phyloP scores from a whole-genome alignment of 1,140 invertebrate genomes.

The Coelopa frigida region DNA sequence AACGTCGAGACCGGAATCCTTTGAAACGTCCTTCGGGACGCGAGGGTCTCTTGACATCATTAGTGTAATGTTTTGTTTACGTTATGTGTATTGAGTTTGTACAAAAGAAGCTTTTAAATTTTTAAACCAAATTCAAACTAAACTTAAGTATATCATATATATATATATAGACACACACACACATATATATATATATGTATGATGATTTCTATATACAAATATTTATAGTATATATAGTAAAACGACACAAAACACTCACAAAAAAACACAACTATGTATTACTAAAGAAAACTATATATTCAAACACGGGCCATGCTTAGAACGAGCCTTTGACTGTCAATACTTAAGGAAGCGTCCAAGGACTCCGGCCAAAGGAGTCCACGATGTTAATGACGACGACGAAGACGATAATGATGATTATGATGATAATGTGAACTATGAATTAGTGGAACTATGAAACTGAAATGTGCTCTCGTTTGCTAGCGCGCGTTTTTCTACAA shows the following conservation, averaged over 20 bases:
- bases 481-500: no score
- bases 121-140: slow-evolving; percentile 9
- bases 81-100: slow-evolving; percentile 18
- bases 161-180: slow-evolving; percentile 17
- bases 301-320: no score
- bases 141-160: slow-evolving; percentile 24
- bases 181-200: slow-evolving; percentile 26
- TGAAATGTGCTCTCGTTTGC: no score
- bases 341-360: slow-evolving; percentile 30
- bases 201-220: slow-evolving; percentile 17
- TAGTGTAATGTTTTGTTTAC: slow-evolving; percentile 14
- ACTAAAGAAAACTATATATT: slow-evolving; percentile 15
- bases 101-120: slow-evolving; percentile 14
- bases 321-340: slow-evolving; percentile 43
- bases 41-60: slow-evolving; percentile 38
- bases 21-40: slow-evolving; percentile 34
- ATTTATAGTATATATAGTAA: slow-evolving; percentile 18
- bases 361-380: no score
- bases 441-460: no score
- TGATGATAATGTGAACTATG: no score
- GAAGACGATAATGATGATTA: no score
- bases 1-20: slow-evolving; percentile 43
- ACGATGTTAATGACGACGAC: no score
- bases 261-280: slow-evolving; percentile 33
- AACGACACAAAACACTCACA: slow-evolving; percentile 15